phyloP scores from a whole-genome alignment of 1,140 invertebrate species.

The Oncopodura yosiiana region DNA sequence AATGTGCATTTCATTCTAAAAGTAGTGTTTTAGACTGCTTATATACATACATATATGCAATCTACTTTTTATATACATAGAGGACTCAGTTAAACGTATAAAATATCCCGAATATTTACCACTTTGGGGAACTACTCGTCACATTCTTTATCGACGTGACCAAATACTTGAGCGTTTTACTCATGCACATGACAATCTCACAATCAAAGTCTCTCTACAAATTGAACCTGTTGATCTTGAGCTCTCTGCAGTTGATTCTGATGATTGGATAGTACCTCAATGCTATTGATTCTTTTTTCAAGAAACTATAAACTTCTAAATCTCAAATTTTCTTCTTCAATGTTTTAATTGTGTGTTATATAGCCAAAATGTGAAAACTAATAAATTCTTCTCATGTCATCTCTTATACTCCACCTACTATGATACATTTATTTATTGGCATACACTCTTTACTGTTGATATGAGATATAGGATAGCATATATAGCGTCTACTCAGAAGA shows the following conservation, averaged over 20 bases:
- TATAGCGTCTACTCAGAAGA: too few species aligned
- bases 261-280: conserved; percentile 9
- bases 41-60: background rate
- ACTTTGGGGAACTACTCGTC: conserved; percentile 11
- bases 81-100: background rate
- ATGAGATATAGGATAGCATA: too few species aligned
- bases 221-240: conserved; percentile 7
- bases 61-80: background rate
- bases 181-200: background rate
- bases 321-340: too few species aligned
- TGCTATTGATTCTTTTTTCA: background rate
- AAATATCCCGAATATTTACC: conserved; percentile 20
- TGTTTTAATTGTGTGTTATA: too few species aligned
- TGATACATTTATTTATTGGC: too few species aligned
- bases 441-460: too few species aligned
- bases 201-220: conserved; percentile 15
- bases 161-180: conserved; percentile 14
- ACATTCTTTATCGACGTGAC: conserved; percentile 17
- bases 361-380: too few species aligned
- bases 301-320: background rate
- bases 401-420: too few species aligned
- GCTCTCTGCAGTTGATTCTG: conserved; percentile 5
- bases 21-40: too few species aligned
- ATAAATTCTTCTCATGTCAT: too few species aligned
- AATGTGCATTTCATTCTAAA: background rate